Percentiles rank a stretch among this genome's conserved stretches.
phyloP scores from a whole-genome alignment of 2,888 invertebrate genomes.

The Dysmachus trigonus region DNA sequence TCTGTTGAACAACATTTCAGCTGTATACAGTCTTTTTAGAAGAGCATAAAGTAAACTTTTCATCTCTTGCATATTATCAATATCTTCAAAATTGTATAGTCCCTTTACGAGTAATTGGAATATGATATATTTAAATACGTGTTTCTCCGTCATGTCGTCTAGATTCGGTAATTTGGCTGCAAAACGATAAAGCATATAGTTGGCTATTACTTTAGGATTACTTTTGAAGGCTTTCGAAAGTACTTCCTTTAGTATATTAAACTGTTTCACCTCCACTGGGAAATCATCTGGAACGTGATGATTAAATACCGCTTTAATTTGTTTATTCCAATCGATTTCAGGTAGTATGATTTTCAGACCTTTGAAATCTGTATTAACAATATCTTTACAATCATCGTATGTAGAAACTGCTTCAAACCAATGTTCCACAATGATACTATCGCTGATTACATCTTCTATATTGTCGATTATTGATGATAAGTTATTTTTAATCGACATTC shows the following conservation, averaged over 20 bases:
- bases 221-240: background rate
- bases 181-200: background rate
- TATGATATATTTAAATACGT: background rate
- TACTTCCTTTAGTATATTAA: background rate
- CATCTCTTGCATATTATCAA: background rate
- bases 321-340: background rate
- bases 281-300: background rate
- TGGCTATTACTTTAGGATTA: background rate
- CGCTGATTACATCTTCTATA: background rate
- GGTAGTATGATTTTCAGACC: background rate
- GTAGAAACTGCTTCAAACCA: background rate
- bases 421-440: background rate
- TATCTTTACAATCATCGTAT: background rate
- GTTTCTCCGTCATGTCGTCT: background rate
- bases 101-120: background rate
- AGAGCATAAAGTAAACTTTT: background rate
- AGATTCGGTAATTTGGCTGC: background rate
- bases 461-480: background rate
- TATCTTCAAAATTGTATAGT: background rate
- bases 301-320: background rate
- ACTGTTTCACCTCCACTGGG: background rate
- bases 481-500: background rate
- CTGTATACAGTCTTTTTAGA: background rate
- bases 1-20: background rate
- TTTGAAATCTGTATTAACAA: background rate